Evolutionary conservation across 2,797 vertebrate species (phyloP), one percentile per base, ranked within the genome.

Genomic region (Knipowitschia caucasica): DNA sequence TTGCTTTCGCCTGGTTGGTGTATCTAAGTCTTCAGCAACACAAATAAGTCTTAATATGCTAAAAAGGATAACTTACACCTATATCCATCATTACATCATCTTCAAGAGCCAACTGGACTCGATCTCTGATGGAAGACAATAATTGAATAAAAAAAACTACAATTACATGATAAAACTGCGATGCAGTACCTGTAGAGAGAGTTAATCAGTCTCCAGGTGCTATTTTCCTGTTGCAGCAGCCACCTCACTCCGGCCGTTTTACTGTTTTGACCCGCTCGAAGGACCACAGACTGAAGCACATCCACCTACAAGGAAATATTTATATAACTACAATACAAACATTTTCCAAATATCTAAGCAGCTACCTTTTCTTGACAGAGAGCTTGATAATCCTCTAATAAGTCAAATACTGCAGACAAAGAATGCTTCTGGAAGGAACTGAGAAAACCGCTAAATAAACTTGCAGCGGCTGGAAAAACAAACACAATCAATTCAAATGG

Each of bases 211-310:
- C 96, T 93, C 97, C 97, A 99, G 0, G 96, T 91, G 64, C 93
- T 91, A 89, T 89, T 95, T 78, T 99, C 97, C 76, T 99, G 95
- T 62, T 95, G 95, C 56, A 99, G 91, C 67, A 99, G 91, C 96
- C 97, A 99, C 58, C 92, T 87, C 43, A 98, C 92, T 51, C 95
- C 95, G 1, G 94, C 93, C 11, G 96, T 96, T 86, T 95, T 98
- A 64, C 95, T 98, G 53, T 94, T 93, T 64, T 94, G 94, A 51
- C 94, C 94, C 1, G 94, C 93, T 65, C 94, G 87, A 67, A 92
- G 91, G 31, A 95, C 94, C 75, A 98, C 87, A 25, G 94, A 94
- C 87, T 92, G 91, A 8, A 99, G 82, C 38, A 94, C 89, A 21
- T 88, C 90, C 67, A 97, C 93, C 97, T 99, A 2, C 1, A 64